Base-by-base conservation (phyloP, 2,888 invertebrate species). In the Cataglyphis cursor region DNA sequence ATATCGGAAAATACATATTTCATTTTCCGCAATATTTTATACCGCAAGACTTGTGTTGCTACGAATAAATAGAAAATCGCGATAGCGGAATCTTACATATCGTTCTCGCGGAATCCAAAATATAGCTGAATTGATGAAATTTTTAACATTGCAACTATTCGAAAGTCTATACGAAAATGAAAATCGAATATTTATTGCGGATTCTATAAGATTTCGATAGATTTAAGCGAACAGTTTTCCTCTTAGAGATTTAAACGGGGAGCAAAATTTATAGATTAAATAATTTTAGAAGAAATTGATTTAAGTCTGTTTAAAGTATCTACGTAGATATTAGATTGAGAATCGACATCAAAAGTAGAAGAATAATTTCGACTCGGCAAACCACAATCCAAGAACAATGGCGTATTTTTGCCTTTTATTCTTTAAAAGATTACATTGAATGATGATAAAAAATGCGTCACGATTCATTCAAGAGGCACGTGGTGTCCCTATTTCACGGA, bases 401-500 rank as follows among this genome's bases (percentile, higher is more conserved):
- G 38, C 48, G 51, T 51, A 70, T 51, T 62, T n/a, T 62, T 35
- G 51, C 28, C 5, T 35, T 54, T 51, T 21, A 31, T 38, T 48
- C 9, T 8, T 21, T 28, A 41, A 57, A 57, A 44, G 41, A 41
- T 24, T 35, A n/a, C 44, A 21, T 73, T 35, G 21, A 78, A 44
- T 18, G n/a, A 21, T 35, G 9, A 1, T 65, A 72, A 28, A 57
- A 81, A 74, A 54, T 28, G 44, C n/a, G 35, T n/a, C 9, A 10
- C 75, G 54, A 66, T 74, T 73, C 35, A 65, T 68, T 76, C 70
- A 76, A 31, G 28, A 15, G 59, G 15, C 78, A 72, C 73, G 81
- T 73, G 59, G 81, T 68, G 65, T 18, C 48, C 31, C 61, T 21
- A 84, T 89, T 90, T 84, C 81, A 73, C 64, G 38, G 86, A 88